phyloP scores from a whole-genome alignment of 1,140 invertebrate species.

The Drosophila truncata region DNA sequence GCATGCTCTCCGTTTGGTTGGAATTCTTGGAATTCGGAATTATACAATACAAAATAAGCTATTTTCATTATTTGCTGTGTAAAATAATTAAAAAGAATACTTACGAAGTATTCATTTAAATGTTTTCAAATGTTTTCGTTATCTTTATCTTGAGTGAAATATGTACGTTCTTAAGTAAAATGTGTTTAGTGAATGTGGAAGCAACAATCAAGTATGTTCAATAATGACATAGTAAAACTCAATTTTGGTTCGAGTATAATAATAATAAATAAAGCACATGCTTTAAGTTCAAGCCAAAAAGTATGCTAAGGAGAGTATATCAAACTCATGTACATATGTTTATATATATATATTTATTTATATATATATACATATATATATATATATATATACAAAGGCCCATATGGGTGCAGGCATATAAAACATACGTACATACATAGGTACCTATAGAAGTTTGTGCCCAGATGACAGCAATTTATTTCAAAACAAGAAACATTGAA shows the following conservation, averaged over 20 bases:
- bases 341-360: not conserved
- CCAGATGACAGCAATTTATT: not conserved
- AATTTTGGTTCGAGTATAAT: not conserved
- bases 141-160: not conserved
- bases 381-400: not conserved
- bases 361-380: not conserved
- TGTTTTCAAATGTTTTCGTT: not conserved
- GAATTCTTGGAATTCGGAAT: conserved; percentile 18
- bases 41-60: conserved; percentile 17
- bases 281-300: not conserved
- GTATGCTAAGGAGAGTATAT: conserved; percentile 6
- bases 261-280: not conserved
- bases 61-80: conserved; percentile 4
- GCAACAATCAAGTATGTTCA: conserved; percentile 6
- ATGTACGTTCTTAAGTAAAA: not conserved
- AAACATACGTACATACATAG: conserved; percentile 7
- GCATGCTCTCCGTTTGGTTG: conserved; percentile 2
- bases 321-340: too few species aligned
- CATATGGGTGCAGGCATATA: not conserved
- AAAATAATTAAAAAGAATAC: conserved; percentile 6
- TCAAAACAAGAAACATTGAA: too few species aligned
- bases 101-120: not conserved
- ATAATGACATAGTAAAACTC: not conserved
- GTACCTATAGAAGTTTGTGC: not conserved
- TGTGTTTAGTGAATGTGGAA: conserved; percentile 4